Percentiles rank a stretch among this genome's conserved stretches.
These are phyloP conservation scores for Dicaeum eximium DNA, from an alignment of 2,113 vertebrate genomes.

Conservation along the genomic window DNA sequence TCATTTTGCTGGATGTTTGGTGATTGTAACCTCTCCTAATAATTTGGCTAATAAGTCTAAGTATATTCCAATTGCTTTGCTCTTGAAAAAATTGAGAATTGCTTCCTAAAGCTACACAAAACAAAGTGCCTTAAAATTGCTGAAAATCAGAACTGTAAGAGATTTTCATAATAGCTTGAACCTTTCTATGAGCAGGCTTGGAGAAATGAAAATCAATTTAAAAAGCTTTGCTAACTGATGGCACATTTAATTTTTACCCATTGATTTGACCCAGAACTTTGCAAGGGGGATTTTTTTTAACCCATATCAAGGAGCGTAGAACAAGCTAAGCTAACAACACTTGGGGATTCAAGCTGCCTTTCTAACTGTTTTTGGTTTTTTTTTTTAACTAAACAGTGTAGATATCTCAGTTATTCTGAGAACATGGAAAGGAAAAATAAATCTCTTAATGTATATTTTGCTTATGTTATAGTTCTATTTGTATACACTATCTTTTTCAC, in stretches of 20 bases:
- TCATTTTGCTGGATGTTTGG: not conserved
- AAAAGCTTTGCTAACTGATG: not conserved
- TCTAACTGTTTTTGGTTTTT: not conserved
- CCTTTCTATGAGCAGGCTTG: not conserved
- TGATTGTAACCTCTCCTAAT: not conserved
- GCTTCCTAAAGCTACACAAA: not conserved
- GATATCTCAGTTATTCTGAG: not conserved
- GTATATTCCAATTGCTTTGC: not conserved
- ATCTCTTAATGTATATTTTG: not conserved
- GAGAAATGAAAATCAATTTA: not conserved
- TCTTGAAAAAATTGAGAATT: not conserved
- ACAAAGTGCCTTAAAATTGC: not conserved
- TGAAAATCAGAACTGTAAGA: not conserved
- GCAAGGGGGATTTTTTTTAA: not conserved
- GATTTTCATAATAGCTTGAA: not conserved
- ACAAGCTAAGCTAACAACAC: not conserved
- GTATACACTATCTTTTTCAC: not conserved
- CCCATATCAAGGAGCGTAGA: rapidly evolving
- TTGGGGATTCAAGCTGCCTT: not conserved
- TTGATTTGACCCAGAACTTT: not conserved
- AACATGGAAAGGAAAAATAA: not conserved
- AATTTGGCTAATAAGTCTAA: not conserved
- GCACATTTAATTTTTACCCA: not conserved
- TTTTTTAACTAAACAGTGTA: not conserved
- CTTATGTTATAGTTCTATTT: not conserved